Percentiles rank a stretch among this genome's conserved stretches.
Conservation (phyloP, 2,888 invertebrate genomes). For the Aporophyla nigra region DNA sequence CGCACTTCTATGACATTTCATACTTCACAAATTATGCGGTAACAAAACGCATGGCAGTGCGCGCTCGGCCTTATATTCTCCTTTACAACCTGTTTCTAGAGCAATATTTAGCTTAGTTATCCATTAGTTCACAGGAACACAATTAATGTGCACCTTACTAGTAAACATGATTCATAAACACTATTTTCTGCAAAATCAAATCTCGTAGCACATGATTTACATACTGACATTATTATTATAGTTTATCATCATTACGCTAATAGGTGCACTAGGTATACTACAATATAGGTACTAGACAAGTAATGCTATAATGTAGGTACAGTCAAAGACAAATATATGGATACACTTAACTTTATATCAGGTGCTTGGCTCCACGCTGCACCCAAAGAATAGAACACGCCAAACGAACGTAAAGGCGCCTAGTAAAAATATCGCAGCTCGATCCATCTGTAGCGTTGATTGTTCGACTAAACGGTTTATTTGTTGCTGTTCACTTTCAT, state of each 20-base stretch:
- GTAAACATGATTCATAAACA: slow-evolving; percentile 3
- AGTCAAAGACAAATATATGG: background rate
- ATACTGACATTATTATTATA: slow-evolving; percentile 16
- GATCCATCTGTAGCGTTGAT: no score
- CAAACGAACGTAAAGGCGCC: no score
- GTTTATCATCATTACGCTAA: background rate
- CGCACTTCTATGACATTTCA: no score
- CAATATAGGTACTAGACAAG: no score
- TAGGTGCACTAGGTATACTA: background rate
- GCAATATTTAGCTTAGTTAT: background rate
- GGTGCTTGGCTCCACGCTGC: background rate
- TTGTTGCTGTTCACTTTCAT: no score
- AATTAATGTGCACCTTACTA: background rate
- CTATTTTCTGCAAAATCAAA: slow-evolving; percentile 16
- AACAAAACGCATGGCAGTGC: no score
- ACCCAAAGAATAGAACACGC: no score
- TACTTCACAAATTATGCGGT: no score
- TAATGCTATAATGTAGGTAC: background rate
- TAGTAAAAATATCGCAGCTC: no score
- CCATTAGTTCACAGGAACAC: background rate
- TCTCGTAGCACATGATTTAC: slow-evolving; percentile 15
- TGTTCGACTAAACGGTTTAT: no score
- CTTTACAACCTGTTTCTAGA: background rate
- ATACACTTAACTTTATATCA: background rate
- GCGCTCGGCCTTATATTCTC: no score